Conservation (phyloP, 2,888 invertebrate genomes). For the Polymixis flavicincta region DNA sequence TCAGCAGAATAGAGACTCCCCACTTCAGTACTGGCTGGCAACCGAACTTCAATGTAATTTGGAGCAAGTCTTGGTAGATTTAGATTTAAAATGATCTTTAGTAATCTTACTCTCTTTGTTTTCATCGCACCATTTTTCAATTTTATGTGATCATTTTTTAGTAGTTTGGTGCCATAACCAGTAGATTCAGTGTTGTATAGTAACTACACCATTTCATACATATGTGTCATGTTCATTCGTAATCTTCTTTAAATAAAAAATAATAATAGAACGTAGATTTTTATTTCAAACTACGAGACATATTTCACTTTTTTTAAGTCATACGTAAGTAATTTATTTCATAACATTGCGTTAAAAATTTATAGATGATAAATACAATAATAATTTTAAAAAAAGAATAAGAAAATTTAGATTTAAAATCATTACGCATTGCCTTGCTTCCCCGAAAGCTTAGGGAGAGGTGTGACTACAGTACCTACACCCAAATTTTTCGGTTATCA, state of each 20-base stretch:
- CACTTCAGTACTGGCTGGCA: constrained; percentile 62
- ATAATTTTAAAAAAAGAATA: no score
- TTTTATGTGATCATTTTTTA: background rate
- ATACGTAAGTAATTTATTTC: no score
- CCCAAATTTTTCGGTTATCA: no score
- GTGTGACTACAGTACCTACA: no score
- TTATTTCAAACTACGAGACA: background rate
- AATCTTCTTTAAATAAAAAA: background rate
- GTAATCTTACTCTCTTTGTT: background rate
- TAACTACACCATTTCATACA: no score
- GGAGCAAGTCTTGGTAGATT: constrained; percentile 47
- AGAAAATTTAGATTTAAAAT: no score
- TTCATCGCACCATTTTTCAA: background rate
- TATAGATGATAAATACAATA: no score
- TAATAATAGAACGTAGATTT: no score
- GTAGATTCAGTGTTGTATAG: background rate
- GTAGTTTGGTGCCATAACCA: background rate
- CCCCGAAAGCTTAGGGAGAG: no score
- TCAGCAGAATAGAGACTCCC: constrained; percentile 59
- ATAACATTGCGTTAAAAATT: no score
- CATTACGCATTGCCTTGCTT: no score
- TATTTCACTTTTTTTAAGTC: background rate
- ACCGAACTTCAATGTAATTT: constrained; percentile 52
- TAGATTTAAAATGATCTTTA: background rate
- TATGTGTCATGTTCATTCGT: background rate